Evolutionary conservation across 2,113 vertebrate species (phyloP), one percentile per base, ranked within the genome.

Genomic region (Rhagologus leucostigma): DNA sequence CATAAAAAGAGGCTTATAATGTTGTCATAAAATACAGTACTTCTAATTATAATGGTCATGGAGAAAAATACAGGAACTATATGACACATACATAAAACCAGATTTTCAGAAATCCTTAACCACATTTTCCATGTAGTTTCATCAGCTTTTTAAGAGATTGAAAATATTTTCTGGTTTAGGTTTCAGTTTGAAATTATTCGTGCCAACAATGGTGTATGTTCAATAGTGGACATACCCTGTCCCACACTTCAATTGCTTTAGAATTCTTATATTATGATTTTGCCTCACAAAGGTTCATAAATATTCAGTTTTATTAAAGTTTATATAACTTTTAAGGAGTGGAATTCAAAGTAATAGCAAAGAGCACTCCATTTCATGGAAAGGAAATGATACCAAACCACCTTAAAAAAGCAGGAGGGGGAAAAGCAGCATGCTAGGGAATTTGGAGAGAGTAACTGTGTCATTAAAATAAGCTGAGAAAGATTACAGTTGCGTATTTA

Each of bases 391-490:
- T n/a, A 87, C 18, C 41, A 87, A 95, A 42, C 84, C 53, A 87
- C 81, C 87, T 89, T 96, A 96, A 95, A 57, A 92, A 81, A 64
- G 29, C 14, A 6, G 8, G 4, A 5, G 11, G 16, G 35, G 24
- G n/a, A 18, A 53, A n/a, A 89, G 18, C 49, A 75, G 57, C 60
- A 52, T 49, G 35, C 30, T 50, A 55, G 62, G 32, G 78, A 96
- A 82, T 62, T 84, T 87, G 57, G 65, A 95, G 60, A 91, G 29
- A 92, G 74, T 37, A 92, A 95, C 68, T 86, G 26, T 90, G 56
- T 84, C 91, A 87, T 94, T 94, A 91, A 95, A 93, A 95, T 86
- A 94, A 94, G 56, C 86, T 87, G 81, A 89, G 70, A 90, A 64
- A 92, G 81, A 91, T 87, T 96, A 95, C 62, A 92, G 87, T 70